phyloP scores from a whole-genome alignment of 2,888 invertebrate genomes.

The Archips crataeganus region DNA sequence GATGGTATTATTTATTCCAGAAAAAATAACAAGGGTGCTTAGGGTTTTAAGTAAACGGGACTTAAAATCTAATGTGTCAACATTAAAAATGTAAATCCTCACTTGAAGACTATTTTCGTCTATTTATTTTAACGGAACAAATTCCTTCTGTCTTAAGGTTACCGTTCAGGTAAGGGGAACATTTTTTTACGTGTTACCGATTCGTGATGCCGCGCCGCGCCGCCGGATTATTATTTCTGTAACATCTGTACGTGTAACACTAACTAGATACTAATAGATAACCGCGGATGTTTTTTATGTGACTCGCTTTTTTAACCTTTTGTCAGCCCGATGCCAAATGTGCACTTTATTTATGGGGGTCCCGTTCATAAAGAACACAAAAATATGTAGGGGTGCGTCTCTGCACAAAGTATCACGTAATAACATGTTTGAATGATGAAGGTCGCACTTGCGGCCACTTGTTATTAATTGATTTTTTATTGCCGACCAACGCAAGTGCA shows the following conservation, averaged over 20 bases:
- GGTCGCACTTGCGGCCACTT: constrained; percentile 79
- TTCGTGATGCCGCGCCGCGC: constrained; percentile 50
- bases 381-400: constrained; percentile 52
- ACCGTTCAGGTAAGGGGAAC: constrained; percentile 60
- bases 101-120: constrained; percentile 52
- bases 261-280: constrained; percentile 86
- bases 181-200: constrained; percentile 58
- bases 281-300: constrained; percentile 84
- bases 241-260: constrained; percentile 81
- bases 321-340: constrained; percentile 78
- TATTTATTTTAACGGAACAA: constrained; percentile 70
- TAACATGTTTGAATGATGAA: constrained; percentile 70
- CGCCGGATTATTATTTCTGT: constrained; percentile 78
- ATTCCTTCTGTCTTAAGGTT: constrained; percentile 59
- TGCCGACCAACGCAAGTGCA: constrained; percentile 70
- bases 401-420: constrained; percentile 48
- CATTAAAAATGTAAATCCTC: constrained; percentile 44
- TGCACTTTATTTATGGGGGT: constrained; percentile 80
- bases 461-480: constrained; percentile 73
- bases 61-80: constrained; percentile 41
- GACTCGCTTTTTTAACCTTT: constrained; percentile 77
- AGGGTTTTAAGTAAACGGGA: constrained; percentile 24
- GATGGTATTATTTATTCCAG: neutral
- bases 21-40: constrained; percentile 26
- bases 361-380: constrained; percentile 55